Percentiles rank a stretch among this genome's conserved stretches.
Evolutionary conservation across 2,888 invertebrate genomes (phyloP).

Genomic region (Pantelozetes paolii): DNA sequence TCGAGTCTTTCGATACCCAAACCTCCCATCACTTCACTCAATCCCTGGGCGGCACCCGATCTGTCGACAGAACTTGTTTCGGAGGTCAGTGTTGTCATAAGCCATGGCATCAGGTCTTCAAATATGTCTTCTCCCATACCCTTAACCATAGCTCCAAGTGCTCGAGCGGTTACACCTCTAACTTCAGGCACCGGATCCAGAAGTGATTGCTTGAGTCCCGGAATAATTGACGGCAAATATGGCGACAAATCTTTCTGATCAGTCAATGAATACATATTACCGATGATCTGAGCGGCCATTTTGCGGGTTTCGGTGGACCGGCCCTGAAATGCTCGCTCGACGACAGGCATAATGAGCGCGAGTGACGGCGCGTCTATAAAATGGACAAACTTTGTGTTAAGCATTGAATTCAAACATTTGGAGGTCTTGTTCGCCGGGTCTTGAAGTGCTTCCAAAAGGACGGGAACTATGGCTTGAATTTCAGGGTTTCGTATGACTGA

Average conservation of each 20-base stretch:
- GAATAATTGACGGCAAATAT: constrained; percentile 91
- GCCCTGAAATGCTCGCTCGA: constrained; percentile 95
- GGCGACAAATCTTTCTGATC: constrained; percentile 97
- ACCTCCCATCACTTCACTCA: constrained; percentile 96
- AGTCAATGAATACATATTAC: constrained; percentile 98
- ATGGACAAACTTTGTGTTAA: constrained; percentile 97
- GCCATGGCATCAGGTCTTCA: constrained; percentile 93
- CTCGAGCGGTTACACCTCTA: constrained; percentile 88
- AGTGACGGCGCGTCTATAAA: constrained; percentile 98
- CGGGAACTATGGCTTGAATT: constrained; percentile 70
- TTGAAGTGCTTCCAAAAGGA: constrained; percentile 78
- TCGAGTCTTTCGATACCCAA: constrained; percentile 90
- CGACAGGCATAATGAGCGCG: constrained; percentile 98
- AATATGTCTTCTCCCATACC: constrained; percentile 96
- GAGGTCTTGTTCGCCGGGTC: constrained; percentile 95
- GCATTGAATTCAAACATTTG: constrained; percentile 79
- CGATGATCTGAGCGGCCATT: constrained; percentile 99
- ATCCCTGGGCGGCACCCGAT: constrained; percentile 87
- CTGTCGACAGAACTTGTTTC: constrained; percentile 89
- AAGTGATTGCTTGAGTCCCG: constrained; percentile 89
- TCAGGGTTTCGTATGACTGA: constrained; percentile 97
- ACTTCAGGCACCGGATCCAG: constrained; percentile 97
- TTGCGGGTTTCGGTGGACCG: constrained; percentile 95
- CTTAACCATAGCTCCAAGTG: constrained; percentile 93
- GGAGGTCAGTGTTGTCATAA: constrained; percentile 94